A percentile compares a stretch with the other conserved stretches of the same genome.
Evolutionary conservation across 2,113 vertebrate genomes (phyloP).

Genomic region (Istiophorus platypterus): DNA sequence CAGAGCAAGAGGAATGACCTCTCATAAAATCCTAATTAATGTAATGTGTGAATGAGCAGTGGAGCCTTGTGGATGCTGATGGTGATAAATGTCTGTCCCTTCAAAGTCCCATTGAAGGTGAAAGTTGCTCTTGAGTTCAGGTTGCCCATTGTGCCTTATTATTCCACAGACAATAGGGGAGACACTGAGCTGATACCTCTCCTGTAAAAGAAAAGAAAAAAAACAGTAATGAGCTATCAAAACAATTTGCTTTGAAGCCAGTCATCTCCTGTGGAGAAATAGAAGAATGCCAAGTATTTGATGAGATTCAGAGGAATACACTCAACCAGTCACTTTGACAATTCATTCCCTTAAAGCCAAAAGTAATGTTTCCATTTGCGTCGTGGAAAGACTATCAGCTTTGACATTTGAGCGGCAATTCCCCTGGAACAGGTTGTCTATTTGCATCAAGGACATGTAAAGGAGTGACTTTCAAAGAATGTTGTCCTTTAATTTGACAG

Average conservation of each 20-base stretch:
- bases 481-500: slow-evolving; percentile 66
- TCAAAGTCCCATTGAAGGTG: slow-evolving; percentile 70
- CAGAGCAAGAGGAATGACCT: slow-evolving; percentile 76
- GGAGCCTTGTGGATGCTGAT: slow-evolving; percentile 61
- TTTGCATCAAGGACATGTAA: slow-evolving; percentile 61
- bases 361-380: slow-evolving; percentile 70
- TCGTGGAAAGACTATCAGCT: slow-evolving; percentile 52
- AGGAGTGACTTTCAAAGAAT: slow-evolving; percentile 56
- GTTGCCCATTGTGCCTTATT: slow-evolving; percentile 37
- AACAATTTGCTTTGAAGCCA: slow-evolving; percentile 52
- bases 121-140: slow-evolving; percentile 67
- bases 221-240: slow-evolving; percentile 46
- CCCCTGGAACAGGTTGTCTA: slow-evolving; percentile 67
- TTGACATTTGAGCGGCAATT: slow-evolving; percentile 68
- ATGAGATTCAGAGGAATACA: slow-evolving; percentile 61
- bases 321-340: slow-evolving; percentile 62
- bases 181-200: slow-evolving; percentile 39
- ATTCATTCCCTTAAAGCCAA: slow-evolving; percentile 66
- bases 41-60: slow-evolving; percentile 79
- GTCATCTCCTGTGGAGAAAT: slow-evolving; percentile 35
- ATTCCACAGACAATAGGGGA: slow-evolving; percentile 53
- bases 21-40: slow-evolving; percentile 80
- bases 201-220: background rate
- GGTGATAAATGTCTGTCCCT: slow-evolving; percentile 70
- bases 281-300: slow-evolving; percentile 52